Percentiles rank a stretch among this genome's conserved stretches.
phyloP scores from a whole-genome alignment of 2,888 invertebrate genomes.

The Spodoptera picta region DNA sequence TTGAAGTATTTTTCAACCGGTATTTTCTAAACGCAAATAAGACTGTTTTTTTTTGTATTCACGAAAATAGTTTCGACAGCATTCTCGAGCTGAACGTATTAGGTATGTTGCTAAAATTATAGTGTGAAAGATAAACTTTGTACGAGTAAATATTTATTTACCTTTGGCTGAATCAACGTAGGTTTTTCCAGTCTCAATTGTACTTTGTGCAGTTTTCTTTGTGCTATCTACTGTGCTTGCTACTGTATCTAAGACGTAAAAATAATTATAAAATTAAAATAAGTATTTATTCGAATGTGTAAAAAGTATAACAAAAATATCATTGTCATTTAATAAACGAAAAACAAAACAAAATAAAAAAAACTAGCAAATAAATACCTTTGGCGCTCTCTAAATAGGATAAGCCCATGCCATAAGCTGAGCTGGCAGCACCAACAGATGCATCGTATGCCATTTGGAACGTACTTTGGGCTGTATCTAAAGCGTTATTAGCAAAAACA shows the following conservation, averaged over 20 bases:
- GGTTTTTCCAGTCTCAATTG: constrained; percentile 73
- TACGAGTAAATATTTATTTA: constrained; percentile 57
- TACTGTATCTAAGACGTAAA: constrained; percentile 73
- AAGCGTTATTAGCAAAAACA: constrained; percentile 61
- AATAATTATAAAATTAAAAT: constrained; percentile 30
- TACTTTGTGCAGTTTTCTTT: constrained; percentile 80
- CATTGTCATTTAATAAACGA: neutral
- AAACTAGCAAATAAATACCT: constrained; percentile 53
- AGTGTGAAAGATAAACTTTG: neutral
- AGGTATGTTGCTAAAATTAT: neutral
- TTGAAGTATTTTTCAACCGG: constrained; percentile 20
- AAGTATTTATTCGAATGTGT: constrained; percentile 1
- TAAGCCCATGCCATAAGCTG: constrained; percentile 74
- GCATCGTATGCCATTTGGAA: constrained; percentile 70
- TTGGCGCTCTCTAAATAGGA: constrained; percentile 74
- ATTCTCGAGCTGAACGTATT: no score
- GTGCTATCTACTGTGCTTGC: constrained; percentile 79
- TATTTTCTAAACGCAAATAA: constrained; percentile 34
- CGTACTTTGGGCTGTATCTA: constrained; percentile 76
- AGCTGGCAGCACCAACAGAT: constrained; percentile 69
- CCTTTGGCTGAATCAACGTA: constrained; percentile 78
- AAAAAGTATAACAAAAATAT: constrained; percentile 25
- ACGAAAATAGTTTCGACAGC: no score
- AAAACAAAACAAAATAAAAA: constrained; percentile 7
- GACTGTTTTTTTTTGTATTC: no score